phyloP scores from a whole-genome alignment of 2,888 invertebrate species.

The Troides helena region DNA sequence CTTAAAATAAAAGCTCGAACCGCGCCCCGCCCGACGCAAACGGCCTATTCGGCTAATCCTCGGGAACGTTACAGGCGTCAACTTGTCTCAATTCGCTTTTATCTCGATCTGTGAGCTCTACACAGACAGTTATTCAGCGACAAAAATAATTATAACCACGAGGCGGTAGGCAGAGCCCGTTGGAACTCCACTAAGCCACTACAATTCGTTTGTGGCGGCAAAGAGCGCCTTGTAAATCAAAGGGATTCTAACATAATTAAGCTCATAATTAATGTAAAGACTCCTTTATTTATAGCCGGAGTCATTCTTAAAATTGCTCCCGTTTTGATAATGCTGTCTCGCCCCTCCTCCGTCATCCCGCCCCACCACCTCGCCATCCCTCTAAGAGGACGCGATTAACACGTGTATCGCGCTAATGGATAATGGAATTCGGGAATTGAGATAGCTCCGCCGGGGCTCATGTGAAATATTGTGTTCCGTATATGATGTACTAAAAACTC shows the following conservation, averaged over 20 bases:
- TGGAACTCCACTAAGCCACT: slow-evolving; percentile 74
- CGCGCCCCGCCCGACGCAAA: slow-evolving; percentile 29
- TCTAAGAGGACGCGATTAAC: slow-evolving; percentile 67
- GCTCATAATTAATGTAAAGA: slow-evolving; percentile 79
- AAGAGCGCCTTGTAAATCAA: slow-evolving; percentile 78
- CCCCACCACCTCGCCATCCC: slow-evolving; percentile 34
- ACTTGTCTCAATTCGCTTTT: slow-evolving; percentile 72
- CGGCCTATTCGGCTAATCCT: slow-evolving; percentile 60
- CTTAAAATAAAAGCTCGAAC: slow-evolving; percentile 26
- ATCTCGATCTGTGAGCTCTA: slow-evolving; percentile 57
- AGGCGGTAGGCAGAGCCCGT: slow-evolving; percentile 59
- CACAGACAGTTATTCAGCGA: slow-evolving; percentile 54
- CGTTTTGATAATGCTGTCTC: slow-evolving; percentile 57
- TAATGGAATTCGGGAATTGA: slow-evolving; percentile 45
- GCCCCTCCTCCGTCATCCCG: too few species aligned
- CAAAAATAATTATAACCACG: slow-evolving; percentile 75
- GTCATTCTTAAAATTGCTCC: slow-evolving; percentile 76
- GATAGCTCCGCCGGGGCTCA: slow-evolving; percentile 30
- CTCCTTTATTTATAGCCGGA: slow-evolving; percentile 74
- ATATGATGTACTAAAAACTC: slow-evolving; percentile 43
- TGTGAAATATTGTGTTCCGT: slow-evolving; percentile 36
- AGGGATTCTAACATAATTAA: slow-evolving; percentile 79
- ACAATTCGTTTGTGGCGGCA: slow-evolving; percentile 77
- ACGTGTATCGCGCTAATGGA: slow-evolving; percentile 71
- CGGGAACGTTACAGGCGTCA: slow-evolving; percentile 63